These are phyloP conservation scores for Myotis myotis DNA, from an alignment of 2,797 vertebrate genomes.

Conservation along the genomic window DNA sequence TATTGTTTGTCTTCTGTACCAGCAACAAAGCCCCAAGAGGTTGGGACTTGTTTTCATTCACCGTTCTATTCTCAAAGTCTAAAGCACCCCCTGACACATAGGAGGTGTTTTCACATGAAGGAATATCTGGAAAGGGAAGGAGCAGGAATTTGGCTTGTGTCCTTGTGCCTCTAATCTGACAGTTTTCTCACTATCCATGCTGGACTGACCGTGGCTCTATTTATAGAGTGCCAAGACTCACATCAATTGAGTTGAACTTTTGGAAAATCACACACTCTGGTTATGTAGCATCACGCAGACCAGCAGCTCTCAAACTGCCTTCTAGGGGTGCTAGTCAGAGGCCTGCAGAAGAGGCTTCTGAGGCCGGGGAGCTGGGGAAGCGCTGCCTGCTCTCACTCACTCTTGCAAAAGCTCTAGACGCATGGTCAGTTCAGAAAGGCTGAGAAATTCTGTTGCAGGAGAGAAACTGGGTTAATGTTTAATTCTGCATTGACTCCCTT, in stretches of 20 bases:
- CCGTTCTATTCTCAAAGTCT: not conserved
- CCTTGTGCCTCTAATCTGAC: not conserved
- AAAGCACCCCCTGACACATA: not conserved
- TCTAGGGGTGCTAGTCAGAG: conserved; percentile 22
- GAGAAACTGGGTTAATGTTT: not conserved
- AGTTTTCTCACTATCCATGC: not conserved
- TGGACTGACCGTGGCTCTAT: not conserved
- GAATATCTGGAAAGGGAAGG: not conserved
- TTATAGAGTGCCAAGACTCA: not conserved
- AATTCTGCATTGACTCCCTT: not conserved
- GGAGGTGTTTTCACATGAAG: not conserved
- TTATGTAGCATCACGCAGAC: not conserved
- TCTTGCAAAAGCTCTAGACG: not conserved
- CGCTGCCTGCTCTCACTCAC: not conserved
- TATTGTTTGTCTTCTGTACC: not conserved
- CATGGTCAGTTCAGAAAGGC: not conserved
- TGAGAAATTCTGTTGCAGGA: not conserved
- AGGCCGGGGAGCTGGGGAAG: not conserved
- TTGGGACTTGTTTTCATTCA: not conserved
- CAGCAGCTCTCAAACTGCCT: not conserved
- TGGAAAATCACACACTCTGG: not conserved
- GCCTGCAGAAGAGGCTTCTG: not conserved
- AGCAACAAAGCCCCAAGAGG: not conserved
- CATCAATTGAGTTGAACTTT: not conserved
- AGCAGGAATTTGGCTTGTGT: not conserved